Percentiles rank a stretch among this genome's conserved stretches.
Evolutionary conservation across 2,888 invertebrate genomes (phyloP).

Genomic region (Ceraclea dissimilis): DNA sequence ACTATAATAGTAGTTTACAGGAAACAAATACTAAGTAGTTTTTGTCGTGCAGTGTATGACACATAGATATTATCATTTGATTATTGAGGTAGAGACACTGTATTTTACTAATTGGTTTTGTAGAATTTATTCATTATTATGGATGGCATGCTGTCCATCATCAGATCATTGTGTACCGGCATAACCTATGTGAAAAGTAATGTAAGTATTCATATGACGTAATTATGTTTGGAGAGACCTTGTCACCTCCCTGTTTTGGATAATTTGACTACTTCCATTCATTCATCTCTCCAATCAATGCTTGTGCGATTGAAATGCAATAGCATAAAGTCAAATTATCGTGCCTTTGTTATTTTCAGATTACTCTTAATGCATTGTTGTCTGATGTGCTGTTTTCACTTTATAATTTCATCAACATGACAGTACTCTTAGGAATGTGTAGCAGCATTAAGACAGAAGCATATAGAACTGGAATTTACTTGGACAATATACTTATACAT

Average conservation of each 20-base stretch:
- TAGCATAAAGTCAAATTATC: too few species aligned
- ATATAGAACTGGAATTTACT: background rate
- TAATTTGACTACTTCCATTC: too few species aligned
- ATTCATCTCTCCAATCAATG: too few species aligned
- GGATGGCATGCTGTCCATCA: background rate
- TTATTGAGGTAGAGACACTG: background rate
- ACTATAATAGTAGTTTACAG: background rate
- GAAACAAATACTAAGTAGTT: too few species aligned
- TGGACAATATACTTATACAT: slow-evolving; percentile 2
- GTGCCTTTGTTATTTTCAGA: too few species aligned
- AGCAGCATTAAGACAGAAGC: slow-evolving; percentile 3
- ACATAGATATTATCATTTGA: too few species aligned
- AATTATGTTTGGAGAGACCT: too few species aligned
- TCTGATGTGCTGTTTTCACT: background rate
- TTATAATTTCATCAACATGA: background rate
- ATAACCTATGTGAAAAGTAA: background rate
- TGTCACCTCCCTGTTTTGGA: too few species aligned
- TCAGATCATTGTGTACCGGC: background rate
- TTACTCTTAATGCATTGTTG: background rate
- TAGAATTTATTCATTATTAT: slow-evolving; percentile 1
- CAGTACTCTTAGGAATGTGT: background rate
- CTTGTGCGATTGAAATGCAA: too few species aligned
- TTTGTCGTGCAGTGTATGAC: too few species aligned
- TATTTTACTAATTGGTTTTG: background rate
- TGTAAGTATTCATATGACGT: too few species aligned